Conservation (phyloP, 2,797 vertebrate species). For the Antennarius maculatus region DNA sequence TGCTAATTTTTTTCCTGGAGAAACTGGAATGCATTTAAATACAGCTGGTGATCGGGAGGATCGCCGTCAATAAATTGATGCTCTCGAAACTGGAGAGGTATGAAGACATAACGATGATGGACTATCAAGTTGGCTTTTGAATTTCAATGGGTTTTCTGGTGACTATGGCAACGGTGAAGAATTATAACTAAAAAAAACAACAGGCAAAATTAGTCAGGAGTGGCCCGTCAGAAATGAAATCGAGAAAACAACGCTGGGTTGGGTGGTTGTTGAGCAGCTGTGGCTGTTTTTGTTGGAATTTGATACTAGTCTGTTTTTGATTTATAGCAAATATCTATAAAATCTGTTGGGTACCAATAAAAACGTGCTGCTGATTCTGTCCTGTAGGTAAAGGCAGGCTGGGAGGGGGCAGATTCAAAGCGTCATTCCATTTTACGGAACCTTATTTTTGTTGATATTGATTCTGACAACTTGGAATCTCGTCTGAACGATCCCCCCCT, state of each 20-base stretch:
- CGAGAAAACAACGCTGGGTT: too few species aligned
- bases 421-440: constrained; percentile 43
- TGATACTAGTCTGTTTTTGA: too few species aligned
- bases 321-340: too few species aligned
- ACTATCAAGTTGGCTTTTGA: neutral
- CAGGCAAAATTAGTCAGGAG: too few species aligned
- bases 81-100: neutral
- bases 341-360: neutral
- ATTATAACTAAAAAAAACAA: too few species aligned
- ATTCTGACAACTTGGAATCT: constrained; percentile 59
- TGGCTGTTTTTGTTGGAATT: too few species aligned
- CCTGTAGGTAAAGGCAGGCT: constrained; percentile 15
- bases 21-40: constrained; percentile 23
- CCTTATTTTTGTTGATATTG: constrained; percentile 57
- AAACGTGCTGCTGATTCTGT: neutral
- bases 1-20: constrained; percentile 42
- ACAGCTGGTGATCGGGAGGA: constrained; percentile 5
- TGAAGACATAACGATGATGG: neutral
- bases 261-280: too few species aligned
- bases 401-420: constrained; percentile 15
- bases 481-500: constrained; percentile 42
- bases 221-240: too few species aligned
- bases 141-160: neutral
- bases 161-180: too few species aligned
- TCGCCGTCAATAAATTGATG: constrained; percentile 23